A percentile compares a stretch with the other conserved stretches of the same genome.
Conservation (phyloP, 2,797 vertebrate species). For the Pristis pectinata region DNA sequence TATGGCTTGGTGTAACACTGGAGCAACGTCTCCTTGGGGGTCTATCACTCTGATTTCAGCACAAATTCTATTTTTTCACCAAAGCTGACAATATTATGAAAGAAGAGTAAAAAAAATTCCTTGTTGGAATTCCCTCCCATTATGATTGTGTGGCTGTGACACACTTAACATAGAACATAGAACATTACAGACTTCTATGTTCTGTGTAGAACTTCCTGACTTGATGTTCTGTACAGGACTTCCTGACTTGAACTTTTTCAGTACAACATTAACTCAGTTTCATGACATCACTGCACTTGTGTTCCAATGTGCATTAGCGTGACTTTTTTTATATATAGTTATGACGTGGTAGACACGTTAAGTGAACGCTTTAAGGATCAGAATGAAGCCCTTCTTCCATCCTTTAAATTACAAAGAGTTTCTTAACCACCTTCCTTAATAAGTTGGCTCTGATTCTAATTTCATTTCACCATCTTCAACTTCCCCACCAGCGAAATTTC, state of each 20-base stretch:
- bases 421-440: too few relatives aligned
- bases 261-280: too few relatives aligned
- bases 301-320: not conserved
- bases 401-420: too few relatives aligned
- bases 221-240: too few relatives aligned
- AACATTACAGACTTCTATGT: too few relatives aligned
- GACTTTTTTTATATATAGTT: not conserved
- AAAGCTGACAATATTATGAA: not conserved
- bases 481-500: too few relatives aligned
- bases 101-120: not conserved
- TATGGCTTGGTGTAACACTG: not conserved
- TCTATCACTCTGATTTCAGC: not conserved
- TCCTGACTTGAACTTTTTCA: too few relatives aligned
- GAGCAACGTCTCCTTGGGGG: not conserved
- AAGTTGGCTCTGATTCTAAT: too few relatives aligned
- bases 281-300: too few relatives aligned
- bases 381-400: not conserved
- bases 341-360: not conserved
- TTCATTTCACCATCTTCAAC: too few relatives aligned
- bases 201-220: too few relatives aligned
- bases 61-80: not conserved
- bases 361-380: not conserved
- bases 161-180: too few relatives aligned
- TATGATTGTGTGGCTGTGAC: not conserved
- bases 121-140: not conserved